These are phyloP conservation scores for Pantherophis guttatus DNA, from an alignment of 2,113 vertebrate species.

Conservation along the genomic window DNA sequence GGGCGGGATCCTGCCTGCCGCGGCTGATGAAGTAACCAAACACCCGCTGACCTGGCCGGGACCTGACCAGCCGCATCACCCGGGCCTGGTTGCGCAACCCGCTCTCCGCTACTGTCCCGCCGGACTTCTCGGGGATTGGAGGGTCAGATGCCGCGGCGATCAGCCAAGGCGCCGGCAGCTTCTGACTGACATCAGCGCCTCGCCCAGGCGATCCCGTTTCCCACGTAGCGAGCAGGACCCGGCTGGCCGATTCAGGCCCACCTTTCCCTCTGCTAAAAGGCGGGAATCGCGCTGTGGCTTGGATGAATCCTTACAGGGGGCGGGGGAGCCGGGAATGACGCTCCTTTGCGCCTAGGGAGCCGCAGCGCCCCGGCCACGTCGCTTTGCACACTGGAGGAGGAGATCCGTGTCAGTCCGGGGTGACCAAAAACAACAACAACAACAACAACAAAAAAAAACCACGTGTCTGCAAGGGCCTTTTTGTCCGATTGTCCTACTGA, in stretches of 20 bases:
- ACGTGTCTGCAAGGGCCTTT: not conserved
- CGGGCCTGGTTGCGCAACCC: not conserved
- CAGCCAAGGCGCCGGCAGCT: not conserved
- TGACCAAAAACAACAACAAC: not conserved
- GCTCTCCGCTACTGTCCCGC: not conserved
- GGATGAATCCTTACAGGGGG: not conserved
- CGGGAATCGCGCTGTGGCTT: not conserved
- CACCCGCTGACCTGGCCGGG: not conserved
- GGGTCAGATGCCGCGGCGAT: not conserved
- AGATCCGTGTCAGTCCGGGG: not conserved
- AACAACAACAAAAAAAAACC: too few species aligned
- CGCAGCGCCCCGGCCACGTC: not conserved
- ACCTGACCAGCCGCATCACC: not conserved
- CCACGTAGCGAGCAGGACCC: not conserved
- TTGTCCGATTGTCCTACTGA: not conserved
- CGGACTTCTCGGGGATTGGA: not conserved
- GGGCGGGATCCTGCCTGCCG: not conserved
- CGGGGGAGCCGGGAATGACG: not conserved
- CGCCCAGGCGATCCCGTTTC: not conserved
- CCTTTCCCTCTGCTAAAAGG: not conserved
- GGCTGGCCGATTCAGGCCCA: not conserved
- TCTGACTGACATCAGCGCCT: not conserved
- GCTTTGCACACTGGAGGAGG: not conserved
- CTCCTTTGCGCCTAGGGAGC: not conserved
- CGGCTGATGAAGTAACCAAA: not conserved